Base-by-base conservation (phyloP, 2,113 vertebrate genomes). In the Trinectes maculatus region DNA sequence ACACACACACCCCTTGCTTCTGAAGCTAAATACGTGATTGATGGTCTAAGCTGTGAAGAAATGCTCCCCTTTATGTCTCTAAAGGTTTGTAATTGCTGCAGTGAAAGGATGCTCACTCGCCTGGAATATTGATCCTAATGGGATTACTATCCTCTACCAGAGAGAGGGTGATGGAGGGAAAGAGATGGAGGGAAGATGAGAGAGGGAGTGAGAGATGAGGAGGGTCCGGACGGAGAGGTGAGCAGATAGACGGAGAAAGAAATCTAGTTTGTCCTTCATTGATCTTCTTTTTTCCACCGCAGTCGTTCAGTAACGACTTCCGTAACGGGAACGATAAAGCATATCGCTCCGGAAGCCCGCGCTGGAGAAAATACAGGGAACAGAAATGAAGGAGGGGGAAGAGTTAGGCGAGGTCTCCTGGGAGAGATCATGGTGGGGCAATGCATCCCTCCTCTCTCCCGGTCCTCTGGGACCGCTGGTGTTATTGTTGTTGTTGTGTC, bases 21-120 rank as follows among this genome's bases (percentile, higher is more conserved):
- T 93, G 92, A 95, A 95, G 92, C 90, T 92, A 92, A 93, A 93
- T 91, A 89, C 91, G 94, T 94, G 93, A 93, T 94, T 94, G 91
- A 95, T 95, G 90, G 94, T 87, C 88, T 91, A 80, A 87, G 80
- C 90, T 90, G 92, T 91, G 93, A 95, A 95, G 91, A 94, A 96
- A 94, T 94, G 90, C 89, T 89, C 91, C 89, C 90, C 92, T 93
- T 93, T 89, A 91, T 94, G 92, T 92, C 89, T 93, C 90, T 83
- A 92, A 95, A 94, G 93, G 93, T 96, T 95, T 93, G 90, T 96
- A 96, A 97, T 96, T 96, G 95, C 93, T 94, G 90, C 90, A 94
- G 91, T 92, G 92, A 95, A 94, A 96, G 94, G 92, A 95, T 95
- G 94, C 93, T 95, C 93, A 93, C 93, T 93, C 91, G 88, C 90